phyloP scores from a whole-genome alignment of 1,140 invertebrate genomes.

The Scaptomyza pallida region DNA sequence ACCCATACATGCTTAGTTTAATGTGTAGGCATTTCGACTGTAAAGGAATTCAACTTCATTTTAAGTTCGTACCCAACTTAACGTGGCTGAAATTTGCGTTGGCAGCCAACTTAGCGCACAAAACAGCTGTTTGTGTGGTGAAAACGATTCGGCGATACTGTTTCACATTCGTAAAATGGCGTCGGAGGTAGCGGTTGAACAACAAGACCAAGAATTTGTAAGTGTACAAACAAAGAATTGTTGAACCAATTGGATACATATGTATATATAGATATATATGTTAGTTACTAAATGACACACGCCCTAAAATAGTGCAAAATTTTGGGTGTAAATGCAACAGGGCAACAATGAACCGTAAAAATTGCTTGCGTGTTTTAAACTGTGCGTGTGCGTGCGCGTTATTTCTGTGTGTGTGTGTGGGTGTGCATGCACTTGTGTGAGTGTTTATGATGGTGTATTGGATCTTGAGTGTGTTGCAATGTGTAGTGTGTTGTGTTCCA shows the following conservation, averaged over 20 bases:
- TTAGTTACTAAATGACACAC: constrained; percentile 22
- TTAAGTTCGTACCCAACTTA: constrained; percentile 24
- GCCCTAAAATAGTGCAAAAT: constrained; percentile 24
- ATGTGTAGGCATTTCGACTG: not conserved
- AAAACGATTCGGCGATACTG: constrained; percentile 44
- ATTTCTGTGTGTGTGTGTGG: constrained; percentile 26
- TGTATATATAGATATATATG: constrained; percentile 26
- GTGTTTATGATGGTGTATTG: constrained; percentile 21
- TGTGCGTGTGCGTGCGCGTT: constrained; percentile 7
- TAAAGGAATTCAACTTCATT: not conserved
- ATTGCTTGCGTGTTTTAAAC: constrained; percentile 47
- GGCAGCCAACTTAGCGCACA: constrained; percentile 38
- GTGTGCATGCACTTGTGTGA: constrained; percentile 25
- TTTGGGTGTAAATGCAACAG: not conserved
- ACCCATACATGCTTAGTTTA: not conserved
- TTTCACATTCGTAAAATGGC: constrained; percentile 59
- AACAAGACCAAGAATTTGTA: constrained; percentile 57
- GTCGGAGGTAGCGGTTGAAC: constrained; percentile 57
- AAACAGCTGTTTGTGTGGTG: constrained; percentile 48
- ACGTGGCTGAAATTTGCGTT: constrained; percentile 9
- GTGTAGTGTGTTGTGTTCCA: constrained; percentile 49
- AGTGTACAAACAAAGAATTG: constrained; percentile 47
- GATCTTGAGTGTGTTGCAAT: constrained; percentile 41
- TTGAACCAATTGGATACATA: constrained; percentile 44
- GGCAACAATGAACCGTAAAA: constrained; percentile 21